These are phyloP conservation scores for Pseudobourletiella spinata DNA, from an alignment of 1,140 invertebrate genomes.

Conservation along the genomic window DNA sequence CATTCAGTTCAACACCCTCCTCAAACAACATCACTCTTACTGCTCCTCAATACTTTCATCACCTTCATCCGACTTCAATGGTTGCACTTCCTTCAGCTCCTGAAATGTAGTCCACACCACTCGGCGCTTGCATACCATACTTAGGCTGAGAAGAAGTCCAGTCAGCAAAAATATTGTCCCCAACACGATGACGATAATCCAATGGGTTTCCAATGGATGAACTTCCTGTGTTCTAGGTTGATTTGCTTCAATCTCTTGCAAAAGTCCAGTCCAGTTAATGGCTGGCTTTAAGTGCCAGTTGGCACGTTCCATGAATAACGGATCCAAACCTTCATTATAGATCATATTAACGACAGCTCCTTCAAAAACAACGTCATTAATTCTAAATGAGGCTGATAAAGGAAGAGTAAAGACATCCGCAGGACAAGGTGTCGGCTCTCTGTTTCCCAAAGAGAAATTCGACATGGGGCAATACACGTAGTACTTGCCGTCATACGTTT, in stretches of 20 bases:
- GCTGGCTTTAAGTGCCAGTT: slow-evolving; percentile 12
- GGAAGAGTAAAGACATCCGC: not conserved
- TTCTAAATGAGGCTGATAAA: slow-evolving; percentile 6
- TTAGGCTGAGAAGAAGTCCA: not conserved
- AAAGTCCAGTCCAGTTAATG: not conserved
- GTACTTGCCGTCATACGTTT: not conserved
- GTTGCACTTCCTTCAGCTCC: too few relatives aligned
- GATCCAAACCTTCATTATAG: not conserved
- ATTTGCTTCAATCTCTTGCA: not conserved
- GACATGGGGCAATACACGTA: slow-evolving; percentile 11
- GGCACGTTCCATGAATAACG: slow-evolving; percentile 1
- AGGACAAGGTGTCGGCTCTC: slow-evolving; percentile 2
- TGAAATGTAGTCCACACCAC: not conserved
- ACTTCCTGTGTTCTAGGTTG: not conserved
- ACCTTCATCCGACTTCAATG: too few relatives aligned
- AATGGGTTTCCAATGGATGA: not conserved
- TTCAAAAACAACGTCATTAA: slow-evolving; percentile 10
- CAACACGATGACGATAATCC: not conserved
- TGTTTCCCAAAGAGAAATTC: slow-evolving; percentile 5
- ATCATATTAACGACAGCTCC: not conserved
- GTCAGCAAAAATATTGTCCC: not conserved
- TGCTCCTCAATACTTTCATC: too few relatives aligned
- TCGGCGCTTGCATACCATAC: not conserved
- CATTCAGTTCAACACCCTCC: too few relatives aligned
- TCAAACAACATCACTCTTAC: too few relatives aligned